Evolutionary conservation across 1,140 invertebrate species (phyloP).

Genomic region (Sycophila sp.): DNA sequence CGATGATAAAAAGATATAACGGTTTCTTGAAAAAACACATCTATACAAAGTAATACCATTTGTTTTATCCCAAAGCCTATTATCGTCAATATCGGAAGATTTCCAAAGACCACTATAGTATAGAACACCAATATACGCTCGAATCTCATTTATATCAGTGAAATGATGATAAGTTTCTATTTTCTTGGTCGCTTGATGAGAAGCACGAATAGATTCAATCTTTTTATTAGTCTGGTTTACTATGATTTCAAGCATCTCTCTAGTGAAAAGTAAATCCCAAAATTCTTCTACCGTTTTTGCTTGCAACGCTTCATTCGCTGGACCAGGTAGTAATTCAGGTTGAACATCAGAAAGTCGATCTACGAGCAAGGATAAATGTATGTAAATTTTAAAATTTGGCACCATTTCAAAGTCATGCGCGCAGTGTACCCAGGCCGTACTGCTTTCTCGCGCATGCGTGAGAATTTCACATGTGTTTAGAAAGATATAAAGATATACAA

Average conservation of each 20-base stretch:
- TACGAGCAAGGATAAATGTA: no score
- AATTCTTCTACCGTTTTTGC: slow-evolving; percentile 56
- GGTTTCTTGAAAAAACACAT: slow-evolving; percentile 42
- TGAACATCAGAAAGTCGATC: no score
- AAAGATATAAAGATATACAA: no score
- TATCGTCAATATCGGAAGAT: no score
- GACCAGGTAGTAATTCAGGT: no score
- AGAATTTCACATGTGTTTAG: no score
- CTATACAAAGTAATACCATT: slow-evolving; percentile 41
- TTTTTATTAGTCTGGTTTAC: slow-evolving; percentile 64
- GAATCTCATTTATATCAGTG: not conserved
- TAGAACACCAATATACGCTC: not conserved
- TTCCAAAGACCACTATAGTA: not conserved
- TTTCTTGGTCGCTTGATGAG: no score
- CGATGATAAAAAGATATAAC: slow-evolving; percentile 43
- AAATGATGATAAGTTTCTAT: not conserved
- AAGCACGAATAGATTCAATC: no score
- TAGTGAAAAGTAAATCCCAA: slow-evolving; percentile 64
- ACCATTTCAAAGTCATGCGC: no score
- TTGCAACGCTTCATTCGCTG: not conserved
- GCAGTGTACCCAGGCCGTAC: no score
- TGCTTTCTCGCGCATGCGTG: no score
- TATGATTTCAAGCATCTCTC: slow-evolving; percentile 63
- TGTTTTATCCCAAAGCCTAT: not conserved
- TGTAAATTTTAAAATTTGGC: no score